These are phyloP conservation scores for Agrotis puta DNA, from an alignment of 2,888 invertebrate genomes.

Conservation along the genomic window DNA sequence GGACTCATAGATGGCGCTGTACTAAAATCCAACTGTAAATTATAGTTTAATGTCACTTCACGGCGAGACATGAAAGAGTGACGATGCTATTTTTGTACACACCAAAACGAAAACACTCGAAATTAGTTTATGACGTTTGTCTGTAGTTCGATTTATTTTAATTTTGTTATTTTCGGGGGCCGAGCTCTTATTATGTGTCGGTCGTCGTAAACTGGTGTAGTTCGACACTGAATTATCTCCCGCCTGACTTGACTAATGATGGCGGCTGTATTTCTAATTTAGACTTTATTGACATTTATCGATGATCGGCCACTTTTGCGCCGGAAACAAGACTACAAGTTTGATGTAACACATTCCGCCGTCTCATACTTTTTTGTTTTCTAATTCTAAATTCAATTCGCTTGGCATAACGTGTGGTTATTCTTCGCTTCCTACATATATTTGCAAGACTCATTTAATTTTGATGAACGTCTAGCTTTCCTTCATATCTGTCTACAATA, in stretches of 20 bases:
- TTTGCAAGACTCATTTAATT: conserved; percentile 21
- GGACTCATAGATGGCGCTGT: conserved; percentile 86
- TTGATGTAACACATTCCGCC: conserved; percentile 30
- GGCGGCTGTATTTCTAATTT: conserved; percentile 74
- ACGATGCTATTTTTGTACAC: conserved; percentile 88
- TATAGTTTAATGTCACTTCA: conserved; percentile 88
- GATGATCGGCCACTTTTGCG: conserved; percentile 73
- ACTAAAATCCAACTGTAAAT: conserved; percentile 84
- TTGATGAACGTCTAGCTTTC: conserved; percentile 41
- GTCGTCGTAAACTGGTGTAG: conserved; percentile 78
- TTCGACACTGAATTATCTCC: conserved; percentile 87
- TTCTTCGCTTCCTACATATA: conserved; percentile 16
- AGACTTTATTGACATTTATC: conserved; percentile 81
- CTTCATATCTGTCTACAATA: conserved; percentile 19
- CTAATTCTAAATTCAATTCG: conserved; percentile 10
- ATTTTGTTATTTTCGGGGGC: conserved; percentile 90
- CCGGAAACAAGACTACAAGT: conserved; percentile 46
- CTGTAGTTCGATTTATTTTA: conserved; percentile 91
- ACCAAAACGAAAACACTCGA: conserved; percentile 90
- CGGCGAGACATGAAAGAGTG: conserved; percentile 89
- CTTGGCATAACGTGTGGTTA: neutral
- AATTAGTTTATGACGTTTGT: conserved; percentile 91
- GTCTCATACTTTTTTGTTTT: conserved; percentile 4
- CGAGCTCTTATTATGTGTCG: conserved; percentile 84
- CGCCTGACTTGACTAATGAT: conserved; percentile 83